These are phyloP conservation scores for Nothura maculosa DNA, from an alignment of 2,797 vertebrate genomes.

Conservation along the genomic window DNA sequence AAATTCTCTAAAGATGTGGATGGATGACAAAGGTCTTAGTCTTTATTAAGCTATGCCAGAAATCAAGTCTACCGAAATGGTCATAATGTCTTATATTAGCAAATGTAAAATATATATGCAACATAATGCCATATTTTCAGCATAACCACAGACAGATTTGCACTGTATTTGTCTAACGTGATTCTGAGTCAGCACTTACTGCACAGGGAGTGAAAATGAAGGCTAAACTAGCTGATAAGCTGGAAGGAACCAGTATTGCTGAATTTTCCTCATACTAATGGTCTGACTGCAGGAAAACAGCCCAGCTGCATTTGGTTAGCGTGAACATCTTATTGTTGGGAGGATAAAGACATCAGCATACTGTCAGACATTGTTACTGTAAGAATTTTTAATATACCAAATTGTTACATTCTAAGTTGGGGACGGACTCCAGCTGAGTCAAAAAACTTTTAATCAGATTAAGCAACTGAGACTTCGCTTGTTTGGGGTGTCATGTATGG, in stretches of 20 bases:
- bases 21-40: neutral
- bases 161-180: accelerated
- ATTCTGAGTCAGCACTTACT: slow-evolving; percentile 10
- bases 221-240: neutral
- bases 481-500: neutral
- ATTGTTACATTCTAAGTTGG: accelerated
- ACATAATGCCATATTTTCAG: neutral
- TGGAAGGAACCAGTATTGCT: neutral
- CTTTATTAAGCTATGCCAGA: slow-evolving; percentile 19
- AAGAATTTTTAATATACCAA: neutral
- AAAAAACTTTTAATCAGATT: neutral
- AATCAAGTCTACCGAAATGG: neutral
- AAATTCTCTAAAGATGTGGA: neutral
- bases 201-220: neutral
- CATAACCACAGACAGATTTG: neutral
- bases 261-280: neutral
- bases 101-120: neutral
- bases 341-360: neutral
- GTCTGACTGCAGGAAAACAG: neutral
- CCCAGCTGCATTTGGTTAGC: neutral
- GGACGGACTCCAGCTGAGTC: neutral
- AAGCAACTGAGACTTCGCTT: neutral
- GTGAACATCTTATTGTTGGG: neutral
- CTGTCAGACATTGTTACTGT: neutral
- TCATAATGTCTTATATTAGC: neutral